Conservation (phyloP, 2,888 invertebrate species). For the Aspidiotus destructor region DNA sequence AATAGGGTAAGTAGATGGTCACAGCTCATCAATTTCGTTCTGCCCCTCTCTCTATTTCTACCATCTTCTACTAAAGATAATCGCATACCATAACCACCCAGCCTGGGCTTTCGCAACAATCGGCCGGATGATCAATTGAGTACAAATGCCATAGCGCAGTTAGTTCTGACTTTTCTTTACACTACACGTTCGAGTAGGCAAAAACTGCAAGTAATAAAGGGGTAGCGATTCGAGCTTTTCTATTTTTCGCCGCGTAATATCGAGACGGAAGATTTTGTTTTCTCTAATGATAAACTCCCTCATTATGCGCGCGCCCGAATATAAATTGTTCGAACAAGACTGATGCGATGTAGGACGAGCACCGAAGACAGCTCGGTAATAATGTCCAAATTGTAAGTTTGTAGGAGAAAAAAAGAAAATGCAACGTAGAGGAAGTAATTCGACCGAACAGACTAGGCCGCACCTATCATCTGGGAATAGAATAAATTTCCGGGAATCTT, state of each 20-base stretch:
- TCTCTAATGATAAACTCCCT: neutral
- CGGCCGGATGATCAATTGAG: conserved; percentile 19
- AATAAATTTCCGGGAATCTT: no score
- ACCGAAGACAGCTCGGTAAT: no score
- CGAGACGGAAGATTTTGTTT: conserved; percentile 14
- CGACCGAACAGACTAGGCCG: no score
- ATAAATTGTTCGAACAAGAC: no score
- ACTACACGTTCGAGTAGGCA: neutral
- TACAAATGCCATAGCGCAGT: conserved; percentile 11
- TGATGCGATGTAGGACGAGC: no score
- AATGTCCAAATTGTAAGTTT: no score
- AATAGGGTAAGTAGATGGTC: conserved; percentile 20
- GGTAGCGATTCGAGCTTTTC: neutral
- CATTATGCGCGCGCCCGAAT: no score
- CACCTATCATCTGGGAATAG: no score
- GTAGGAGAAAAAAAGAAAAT: no score
- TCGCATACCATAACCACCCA: conserved; percentile 20
- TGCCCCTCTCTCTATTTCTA: neutral
- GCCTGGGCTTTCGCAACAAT: conserved; percentile 12
- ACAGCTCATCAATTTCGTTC: conserved; percentile 22
- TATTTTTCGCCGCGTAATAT: neutral
- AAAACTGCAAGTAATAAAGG: conserved; percentile 25
- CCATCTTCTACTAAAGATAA: conserved; percentile 3
- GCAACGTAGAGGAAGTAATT: no score
- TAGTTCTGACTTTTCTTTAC: no score